Base-by-base conservation (phyloP, 1,140 invertebrate species). In the Sarcophaga peregrina region DNA sequence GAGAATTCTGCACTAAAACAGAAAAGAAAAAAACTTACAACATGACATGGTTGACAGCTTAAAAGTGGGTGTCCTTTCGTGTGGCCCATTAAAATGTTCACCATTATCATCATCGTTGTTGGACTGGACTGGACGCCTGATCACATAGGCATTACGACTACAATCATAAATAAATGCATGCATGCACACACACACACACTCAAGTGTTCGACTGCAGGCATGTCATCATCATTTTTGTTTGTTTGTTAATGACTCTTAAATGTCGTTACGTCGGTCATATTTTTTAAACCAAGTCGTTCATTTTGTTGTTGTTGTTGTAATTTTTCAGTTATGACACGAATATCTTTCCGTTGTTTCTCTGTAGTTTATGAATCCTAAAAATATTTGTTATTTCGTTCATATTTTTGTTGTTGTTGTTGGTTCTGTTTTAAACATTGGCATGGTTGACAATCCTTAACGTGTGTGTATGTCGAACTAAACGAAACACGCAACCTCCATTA, bases 361-460 rank as follows among this genome's bases (percentile, higher is more conserved):
- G 62, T 13, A 52, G 13, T 52, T 25, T 68, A 8, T 8, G 54
- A 68, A 9, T 20, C 62, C 62, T 68, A 8, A 68, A 68, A 37
- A 37, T n/a, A 37, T 2, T 37, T 37, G 4, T 37, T 37, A 37
- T 37, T 37, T n/a, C n/a, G n/a, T n/a, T n/a, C n/a, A n/a, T 68
- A 15, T 20, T 68, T 58, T 13, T 58, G 17, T 68, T n/a, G 17
- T 17, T 68, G 62, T 20, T 20, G 17, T 68, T 68, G 20, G 5
- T 37, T 37, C 4, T 37, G 25, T 37, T 37, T 37, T 37, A 37
- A 37, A 68, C 20, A n/a, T 48, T 52, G 48, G 75, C 75, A 78
- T 78, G 75, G 75, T n/a, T 78, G 75, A 78, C 75, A 78, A 78
- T 50, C 75, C 75, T 78, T 52, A 78, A 78, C 75, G 25, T 78